These are phyloP conservation scores for Cryptotis parvus DNA, from an alignment of 2,113 vertebrate species.

Conservation along the genomic window DNA sequence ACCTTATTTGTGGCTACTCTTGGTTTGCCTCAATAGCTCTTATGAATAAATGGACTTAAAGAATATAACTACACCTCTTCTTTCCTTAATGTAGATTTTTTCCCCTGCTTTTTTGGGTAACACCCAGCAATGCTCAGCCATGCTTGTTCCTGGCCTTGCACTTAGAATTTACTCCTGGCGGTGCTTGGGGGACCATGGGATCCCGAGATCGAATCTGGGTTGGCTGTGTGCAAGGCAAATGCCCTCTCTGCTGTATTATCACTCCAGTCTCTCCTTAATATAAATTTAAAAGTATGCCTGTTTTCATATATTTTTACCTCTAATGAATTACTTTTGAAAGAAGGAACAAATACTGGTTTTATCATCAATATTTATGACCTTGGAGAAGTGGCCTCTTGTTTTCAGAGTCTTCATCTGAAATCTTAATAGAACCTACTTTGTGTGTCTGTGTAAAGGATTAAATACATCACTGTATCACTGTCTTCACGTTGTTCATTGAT, in stretches of 20 bases:
- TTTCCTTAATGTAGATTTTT: constrained; percentile 41
- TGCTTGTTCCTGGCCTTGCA: too few relatives aligned
- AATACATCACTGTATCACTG: too few relatives aligned
- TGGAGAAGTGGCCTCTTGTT: neutral
- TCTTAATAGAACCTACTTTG: neutral
- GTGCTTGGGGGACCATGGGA: too few relatives aligned
- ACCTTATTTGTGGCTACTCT: constrained; percentile 4
- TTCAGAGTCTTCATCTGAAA: constrained; percentile 12
- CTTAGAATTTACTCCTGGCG: too few relatives aligned
- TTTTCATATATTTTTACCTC: neutral
- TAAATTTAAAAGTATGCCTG: neutral
- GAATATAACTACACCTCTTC: neutral
- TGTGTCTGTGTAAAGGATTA: neutral
- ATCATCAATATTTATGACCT: constrained; percentile 1
- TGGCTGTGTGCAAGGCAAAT: too few relatives aligned
- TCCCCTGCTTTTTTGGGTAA: too few relatives aligned
- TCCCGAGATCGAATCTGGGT: too few relatives aligned
- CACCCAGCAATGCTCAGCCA: too few relatives aligned
- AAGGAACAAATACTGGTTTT: constrained; percentile 15
- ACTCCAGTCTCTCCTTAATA: too few relatives aligned
- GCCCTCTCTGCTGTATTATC: too few relatives aligned
- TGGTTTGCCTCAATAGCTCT: constrained; percentile 33
- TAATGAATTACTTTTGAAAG: constrained; percentile 5
- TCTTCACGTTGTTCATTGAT: too few relatives aligned
- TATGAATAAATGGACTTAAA: constrained; percentile 11